Conservation (phyloP, 2,113 vertebrate genomes). For the Potamarius usumacintae region DNA sequence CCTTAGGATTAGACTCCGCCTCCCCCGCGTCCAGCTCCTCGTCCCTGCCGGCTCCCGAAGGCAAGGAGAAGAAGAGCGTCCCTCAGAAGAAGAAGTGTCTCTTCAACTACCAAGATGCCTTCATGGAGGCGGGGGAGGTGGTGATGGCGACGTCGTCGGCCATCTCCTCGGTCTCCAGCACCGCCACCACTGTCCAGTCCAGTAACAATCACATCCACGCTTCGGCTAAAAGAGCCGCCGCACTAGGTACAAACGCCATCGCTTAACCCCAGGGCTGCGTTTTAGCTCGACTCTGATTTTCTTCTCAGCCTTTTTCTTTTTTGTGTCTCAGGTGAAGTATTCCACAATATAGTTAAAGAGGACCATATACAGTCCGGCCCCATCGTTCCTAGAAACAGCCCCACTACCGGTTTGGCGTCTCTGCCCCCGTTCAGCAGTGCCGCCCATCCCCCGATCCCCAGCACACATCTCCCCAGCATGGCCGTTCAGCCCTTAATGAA, state of each 20-base stretch:
- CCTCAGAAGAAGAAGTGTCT: slow-evolving; percentile 93
- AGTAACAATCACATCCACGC: slow-evolving; percentile 93
- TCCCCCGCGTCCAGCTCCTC: slow-evolving; percentile 65
- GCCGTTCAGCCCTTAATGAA: slow-evolving; percentile 84
- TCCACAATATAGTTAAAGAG: slow-evolving; percentile 90
- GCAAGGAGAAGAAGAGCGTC: slow-evolving; percentile 87
- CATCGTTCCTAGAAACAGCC: slow-evolving; percentile 80
- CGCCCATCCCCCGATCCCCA: slow-evolving; percentile 76
- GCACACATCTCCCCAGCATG: slow-evolving; percentile 82
- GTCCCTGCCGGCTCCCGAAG: slow-evolving; percentile 73
- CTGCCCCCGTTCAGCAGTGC: slow-evolving; percentile 82
- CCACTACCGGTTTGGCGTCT: slow-evolving; percentile 77
- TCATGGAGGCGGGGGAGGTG: slow-evolving; percentile 92
- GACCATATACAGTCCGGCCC: slow-evolving; percentile 83
- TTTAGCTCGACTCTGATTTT: background rate
- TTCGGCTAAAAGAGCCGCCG: slow-evolving; percentile 87
- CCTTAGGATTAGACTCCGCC: slow-evolving; percentile 74
- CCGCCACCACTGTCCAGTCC: slow-evolving; percentile 94
- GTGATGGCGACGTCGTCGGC: slow-evolving; percentile 94
- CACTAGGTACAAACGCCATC: slow-evolving; percentile 73
- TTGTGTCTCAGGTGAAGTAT: slow-evolving; percentile 82
- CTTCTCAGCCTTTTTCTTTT: background rate
- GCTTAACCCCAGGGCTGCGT: background rate
- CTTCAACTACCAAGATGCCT: slow-evolving; percentile 97
- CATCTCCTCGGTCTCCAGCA: slow-evolving; percentile 92